A percentile compares a stretch with the other conserved stretches of the same genome.
phyloP scores from a whole-genome alignment of 1,140 invertebrate genomes.

The Drosophila orena region DNA sequence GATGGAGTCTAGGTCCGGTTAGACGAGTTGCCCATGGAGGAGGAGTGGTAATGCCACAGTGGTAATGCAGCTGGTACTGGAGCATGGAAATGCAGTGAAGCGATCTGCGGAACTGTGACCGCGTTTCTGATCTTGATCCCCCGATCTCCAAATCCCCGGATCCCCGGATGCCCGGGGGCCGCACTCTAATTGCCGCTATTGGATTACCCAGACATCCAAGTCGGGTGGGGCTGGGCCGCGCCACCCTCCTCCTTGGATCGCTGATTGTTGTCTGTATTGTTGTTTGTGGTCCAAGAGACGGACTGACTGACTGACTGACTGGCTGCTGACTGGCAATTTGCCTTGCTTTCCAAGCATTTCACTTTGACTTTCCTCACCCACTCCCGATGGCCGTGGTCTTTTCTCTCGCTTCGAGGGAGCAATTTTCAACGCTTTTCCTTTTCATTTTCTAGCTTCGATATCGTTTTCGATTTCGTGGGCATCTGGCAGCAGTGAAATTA shows the following conservation, averaged over 20 bases:
- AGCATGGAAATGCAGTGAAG: constrained; percentile 74
- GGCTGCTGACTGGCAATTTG: constrained; percentile 63
- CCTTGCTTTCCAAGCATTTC: constrained; percentile 77
- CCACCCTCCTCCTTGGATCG: constrained; percentile 2
- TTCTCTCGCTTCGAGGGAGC: constrained; percentile 50
- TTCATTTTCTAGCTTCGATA: constrained; percentile 41
- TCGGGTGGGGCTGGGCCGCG: constrained; percentile 31
- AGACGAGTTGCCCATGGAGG: constrained; percentile 55
- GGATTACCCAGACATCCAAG: constrained; percentile 31
- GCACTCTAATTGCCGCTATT: constrained; percentile 33
- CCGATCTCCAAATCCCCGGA: constrained; percentile 25
- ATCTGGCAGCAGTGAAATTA: constrained; percentile 55
- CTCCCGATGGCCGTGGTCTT: constrained; percentile 41
- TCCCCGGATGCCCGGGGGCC: constrained; percentile 10
- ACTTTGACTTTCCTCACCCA: constrained; percentile 81
- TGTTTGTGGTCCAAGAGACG: neutral
- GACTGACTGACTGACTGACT: constrained; percentile 5
- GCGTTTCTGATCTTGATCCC: constrained; percentile 71
- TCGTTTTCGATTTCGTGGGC: constrained; percentile 35
- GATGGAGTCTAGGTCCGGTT: constrained; percentile 72
- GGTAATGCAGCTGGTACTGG: constrained; percentile 12
- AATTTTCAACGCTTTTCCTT: constrained; percentile 81
- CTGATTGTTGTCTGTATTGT: constrained; percentile 4
- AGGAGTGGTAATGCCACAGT: constrained; percentile 1
- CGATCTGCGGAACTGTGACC: constrained; percentile 62